Conservation (phyloP, 1,140 invertebrate species). For the Adoxophyes honmai region DNA sequence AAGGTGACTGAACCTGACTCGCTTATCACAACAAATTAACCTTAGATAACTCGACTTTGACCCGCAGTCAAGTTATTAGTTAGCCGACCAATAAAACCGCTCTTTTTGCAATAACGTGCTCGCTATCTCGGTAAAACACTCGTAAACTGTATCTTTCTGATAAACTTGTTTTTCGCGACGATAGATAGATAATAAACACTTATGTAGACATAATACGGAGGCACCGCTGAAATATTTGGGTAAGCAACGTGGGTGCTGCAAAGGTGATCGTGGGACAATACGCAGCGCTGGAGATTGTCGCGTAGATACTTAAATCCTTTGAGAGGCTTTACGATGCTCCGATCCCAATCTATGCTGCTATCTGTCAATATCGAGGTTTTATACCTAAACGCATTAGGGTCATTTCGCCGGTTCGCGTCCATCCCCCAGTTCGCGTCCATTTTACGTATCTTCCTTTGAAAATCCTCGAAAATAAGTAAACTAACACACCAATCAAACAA, state of each 20-base stretch:
- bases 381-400: too few species aligned
- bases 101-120: conserved; percentile 11
- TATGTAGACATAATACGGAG: conserved; percentile 10
- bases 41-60: conserved; percentile 6
- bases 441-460: too few species aligned
- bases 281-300: too few species aligned
- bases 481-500: too few species aligned
- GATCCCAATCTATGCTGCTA: too few species aligned
- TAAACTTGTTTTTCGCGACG: conserved; percentile 12
- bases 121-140: conserved; percentile 7
- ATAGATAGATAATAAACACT: background rate
- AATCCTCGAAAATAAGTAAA: too few species aligned
- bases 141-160: conserved; percentile 1
- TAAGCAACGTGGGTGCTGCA: background rate
- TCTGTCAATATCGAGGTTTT: too few species aligned
- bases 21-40: conserved; percentile 6
- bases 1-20: conserved; percentile 8
- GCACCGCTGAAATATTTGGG: conserved; percentile 6
- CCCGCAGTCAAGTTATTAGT: conserved; percentile 10
- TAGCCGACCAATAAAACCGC: background rate
- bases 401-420: too few species aligned
- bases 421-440: too few species aligned
- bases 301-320: too few species aligned
- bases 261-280: too few species aligned
- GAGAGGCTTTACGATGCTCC: too few species aligned